These are phyloP conservation scores for Poeciliopsis gracilis DNA, from an alignment of 2,797 vertebrate species.

Conservation along the genomic window DNA sequence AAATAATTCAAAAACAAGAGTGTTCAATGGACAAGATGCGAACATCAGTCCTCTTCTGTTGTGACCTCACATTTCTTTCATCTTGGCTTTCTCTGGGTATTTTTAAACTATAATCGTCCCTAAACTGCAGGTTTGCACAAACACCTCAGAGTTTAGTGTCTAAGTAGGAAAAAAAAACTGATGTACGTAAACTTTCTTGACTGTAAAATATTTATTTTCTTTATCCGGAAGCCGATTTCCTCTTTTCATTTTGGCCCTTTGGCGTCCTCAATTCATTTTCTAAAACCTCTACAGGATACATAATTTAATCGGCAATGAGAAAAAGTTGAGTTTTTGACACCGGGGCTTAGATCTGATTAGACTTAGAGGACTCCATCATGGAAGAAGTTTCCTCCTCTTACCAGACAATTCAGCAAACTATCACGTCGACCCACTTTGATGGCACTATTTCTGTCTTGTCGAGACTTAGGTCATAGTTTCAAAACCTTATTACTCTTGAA, in stretches of 20 bases:
- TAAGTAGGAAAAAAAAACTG: not conserved
- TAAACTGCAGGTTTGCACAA: not conserved
- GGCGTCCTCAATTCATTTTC: not conserved
- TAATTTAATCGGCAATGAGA: not conserved
- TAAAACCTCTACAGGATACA: not conserved
- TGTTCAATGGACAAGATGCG: constrained; percentile 14
- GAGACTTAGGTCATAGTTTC: not conserved
- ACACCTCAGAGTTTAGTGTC: not conserved
- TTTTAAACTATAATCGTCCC: not conserved
- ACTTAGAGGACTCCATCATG: not conserved
- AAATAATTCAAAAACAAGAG: constrained; percentile 24
- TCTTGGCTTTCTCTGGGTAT: not conserved
- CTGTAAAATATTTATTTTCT: constrained; percentile 6
- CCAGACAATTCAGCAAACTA: not conserved
- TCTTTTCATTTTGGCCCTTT: not conserved
- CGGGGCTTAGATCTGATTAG: constrained; percentile 7
- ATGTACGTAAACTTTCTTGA: not conserved
- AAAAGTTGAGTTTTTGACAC: not conserved
- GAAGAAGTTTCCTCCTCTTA: not conserved
- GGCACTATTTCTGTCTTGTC: not conserved
- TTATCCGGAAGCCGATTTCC: not conserved
- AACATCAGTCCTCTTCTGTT: constrained; percentile 2
- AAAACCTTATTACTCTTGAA: not conserved
- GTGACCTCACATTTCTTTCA: not conserved
- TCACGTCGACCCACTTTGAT: not conserved